Base-by-base conservation (phyloP, 2,113 vertebrate species). In the Martes martes region DNA sequence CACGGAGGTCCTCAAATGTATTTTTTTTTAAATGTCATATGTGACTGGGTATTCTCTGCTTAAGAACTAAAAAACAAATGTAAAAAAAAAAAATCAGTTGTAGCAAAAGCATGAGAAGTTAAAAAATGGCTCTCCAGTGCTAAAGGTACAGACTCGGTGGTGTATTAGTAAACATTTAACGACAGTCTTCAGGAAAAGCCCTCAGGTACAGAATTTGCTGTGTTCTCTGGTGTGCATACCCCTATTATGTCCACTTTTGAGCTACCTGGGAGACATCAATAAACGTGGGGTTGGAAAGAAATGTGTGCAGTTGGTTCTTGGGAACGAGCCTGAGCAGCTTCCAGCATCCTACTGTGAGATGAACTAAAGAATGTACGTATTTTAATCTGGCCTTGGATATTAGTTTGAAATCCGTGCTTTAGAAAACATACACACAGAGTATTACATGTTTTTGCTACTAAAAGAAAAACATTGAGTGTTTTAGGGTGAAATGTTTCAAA, bases 191-290 rank as follows among this genome's bases (percentile, higher is more conserved):
- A 33, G 21, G 33, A 4, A 9, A 55, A 47, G 31, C 36, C n/a
- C 59, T 19, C 7, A 21, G 26, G 15, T 45, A 4, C 4, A n/a
- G 15, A 8, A 19, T 50, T 89, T 19, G 26, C 19, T 57, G 31
- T 42, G 36, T n/a, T 67, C 42, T 74, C 0, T n/a, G 21, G 10
- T n/a, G 1, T 28, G 59, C 47, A 39, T 69, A 52, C 19, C 87
- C 55, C 57, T 6, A 1, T 23, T 21, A 2, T 0, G 2, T 19
- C 7, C 45, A 19, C 2, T 10, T 23, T 13, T 0, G 19, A 36
- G 8, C 7, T 4, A 42, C 13, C 4, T 47, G 11, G 33, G 33
- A 33, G 7, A 69, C 33, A 76, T 39, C 21, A 2, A 7, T 45
- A 21, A 52, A 28, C 0, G 16, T 31, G 45, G 4, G 65, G 45